phyloP scores from a whole-genome alignment of 2,113 vertebrate species.

The Anseranas semipalmata region DNA sequence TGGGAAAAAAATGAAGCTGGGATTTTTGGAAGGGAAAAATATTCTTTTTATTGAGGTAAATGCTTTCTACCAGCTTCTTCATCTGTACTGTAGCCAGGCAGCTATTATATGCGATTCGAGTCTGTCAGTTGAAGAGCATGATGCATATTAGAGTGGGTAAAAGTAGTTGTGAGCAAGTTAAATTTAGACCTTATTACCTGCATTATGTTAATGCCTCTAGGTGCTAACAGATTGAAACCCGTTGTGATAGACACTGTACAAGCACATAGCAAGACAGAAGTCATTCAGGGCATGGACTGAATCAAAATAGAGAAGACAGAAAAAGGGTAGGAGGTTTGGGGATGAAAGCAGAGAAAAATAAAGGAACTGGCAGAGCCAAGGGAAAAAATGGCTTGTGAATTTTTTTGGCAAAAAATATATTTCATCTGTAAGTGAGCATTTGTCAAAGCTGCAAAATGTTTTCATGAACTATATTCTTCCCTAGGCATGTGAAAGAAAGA shows the following conservation, averaged over 20 bases:
- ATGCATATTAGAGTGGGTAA: conserved; percentile 53
- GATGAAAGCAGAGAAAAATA: conserved; percentile 60
- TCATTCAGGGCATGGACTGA: conserved; percentile 48
- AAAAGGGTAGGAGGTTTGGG: conserved; percentile 53
- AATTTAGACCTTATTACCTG: conserved; percentile 68
- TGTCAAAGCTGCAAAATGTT: conserved; percentile 18
- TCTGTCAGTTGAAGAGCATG: conserved; percentile 28
- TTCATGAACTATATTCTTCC: neutral
- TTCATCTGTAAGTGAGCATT: conserved; percentile 39
- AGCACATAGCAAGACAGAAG: conserved; percentile 51
- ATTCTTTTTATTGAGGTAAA: conserved; percentile 18
- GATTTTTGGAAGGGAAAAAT: neutral
- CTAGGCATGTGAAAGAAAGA: neutral
- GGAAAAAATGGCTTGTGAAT: neutral
- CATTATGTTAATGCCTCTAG: conserved; percentile 67
- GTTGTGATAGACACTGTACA: conserved; percentile 42
- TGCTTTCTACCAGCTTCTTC: conserved; percentile 32
- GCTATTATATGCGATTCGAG: conserved; percentile 33
- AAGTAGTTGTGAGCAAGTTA: conserved; percentile 62
- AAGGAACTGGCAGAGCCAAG: conserved; percentile 15
- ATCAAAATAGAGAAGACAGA: conserved; percentile 55
- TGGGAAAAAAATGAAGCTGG: conserved; percentile 19
- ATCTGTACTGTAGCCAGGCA: conserved; percentile 18
- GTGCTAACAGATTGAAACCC: conserved; percentile 52
- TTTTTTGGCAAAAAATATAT: conserved; percentile 39